A percentile compares a stretch with the other conserved stretches of the same genome.
These are phyloP conservation scores for Zelostemma sp. DNA, from an alignment of 1,140 invertebrate genomes.

Conservation along the genomic window DNA sequence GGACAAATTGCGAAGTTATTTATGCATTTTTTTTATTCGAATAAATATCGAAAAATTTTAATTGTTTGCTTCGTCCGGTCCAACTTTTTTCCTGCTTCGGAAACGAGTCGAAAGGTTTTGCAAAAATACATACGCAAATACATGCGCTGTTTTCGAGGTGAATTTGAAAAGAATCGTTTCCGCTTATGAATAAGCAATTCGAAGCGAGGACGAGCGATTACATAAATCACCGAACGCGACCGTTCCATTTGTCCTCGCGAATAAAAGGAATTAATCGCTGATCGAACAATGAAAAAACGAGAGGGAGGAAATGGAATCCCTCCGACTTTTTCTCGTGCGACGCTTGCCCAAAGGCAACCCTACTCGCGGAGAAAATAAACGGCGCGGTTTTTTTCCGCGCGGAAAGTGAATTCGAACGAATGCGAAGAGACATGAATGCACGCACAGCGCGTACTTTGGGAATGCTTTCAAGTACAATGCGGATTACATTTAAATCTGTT, in stretches of 20 bases:
- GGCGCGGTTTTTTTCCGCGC: background rate
- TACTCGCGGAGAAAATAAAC: too few species aligned
- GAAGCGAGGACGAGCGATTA: background rate
- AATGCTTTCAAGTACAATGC: slow-evolving; percentile 18
- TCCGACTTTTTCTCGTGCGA: background rate
- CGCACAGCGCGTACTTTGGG: slow-evolving; percentile 38
- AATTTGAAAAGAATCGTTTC: background rate
- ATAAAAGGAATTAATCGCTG: background rate
- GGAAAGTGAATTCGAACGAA: slow-evolving; percentile 26
- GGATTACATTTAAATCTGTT: slow-evolving; percentile 18
- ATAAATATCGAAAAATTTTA: too few species aligned
- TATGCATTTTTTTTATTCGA: too few species aligned
- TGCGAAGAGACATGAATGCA: slow-evolving; percentile 49
- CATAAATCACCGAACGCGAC: background rate
- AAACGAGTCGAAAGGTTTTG: too few species aligned
- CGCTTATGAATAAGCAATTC: background rate
- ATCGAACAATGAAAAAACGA: background rate
- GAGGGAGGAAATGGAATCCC: background rate
- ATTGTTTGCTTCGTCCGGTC: too few species aligned
- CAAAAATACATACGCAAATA: too few species aligned
- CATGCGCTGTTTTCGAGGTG: background rate
- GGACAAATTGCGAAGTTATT: too few species aligned
- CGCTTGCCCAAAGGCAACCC: too few species aligned
- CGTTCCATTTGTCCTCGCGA: background rate
- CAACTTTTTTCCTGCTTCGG: too few species aligned